Conservation (phyloP, 2,113 vertebrate species). For the Puntigrus tetrazona region DNA sequence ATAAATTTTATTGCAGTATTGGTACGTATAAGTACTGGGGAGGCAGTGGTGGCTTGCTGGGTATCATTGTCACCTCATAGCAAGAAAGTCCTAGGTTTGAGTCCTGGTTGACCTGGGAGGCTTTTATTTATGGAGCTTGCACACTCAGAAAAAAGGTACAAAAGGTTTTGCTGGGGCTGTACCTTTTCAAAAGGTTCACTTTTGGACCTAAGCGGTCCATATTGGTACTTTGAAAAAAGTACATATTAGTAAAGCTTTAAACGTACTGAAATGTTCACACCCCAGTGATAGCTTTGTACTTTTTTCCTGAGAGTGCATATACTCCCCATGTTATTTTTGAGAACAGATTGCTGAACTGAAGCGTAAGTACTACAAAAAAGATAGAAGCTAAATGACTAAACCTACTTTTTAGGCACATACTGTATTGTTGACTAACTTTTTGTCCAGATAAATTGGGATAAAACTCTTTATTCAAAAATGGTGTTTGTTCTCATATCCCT, state of each 20-base stretch:
- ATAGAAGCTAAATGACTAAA: background rate
- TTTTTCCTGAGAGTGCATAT: background rate
- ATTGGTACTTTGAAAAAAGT: too few species aligned
- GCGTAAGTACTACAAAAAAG: background rate
- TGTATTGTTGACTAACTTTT: background rate
- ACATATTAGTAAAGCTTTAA: too few species aligned
- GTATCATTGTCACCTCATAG: background rate
- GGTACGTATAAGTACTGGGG: background rate
- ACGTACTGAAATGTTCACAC: too few species aligned
- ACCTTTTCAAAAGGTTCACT: background rate
- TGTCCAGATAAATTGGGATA: background rate
- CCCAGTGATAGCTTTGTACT: background rate
- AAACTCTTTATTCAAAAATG: background rate
- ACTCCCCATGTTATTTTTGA: background rate
- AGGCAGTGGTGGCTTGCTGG: background rate
- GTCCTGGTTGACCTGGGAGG: background rate
- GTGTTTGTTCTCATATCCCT: background rate
- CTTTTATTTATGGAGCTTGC: background rate
- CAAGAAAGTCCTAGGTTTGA: background rate
- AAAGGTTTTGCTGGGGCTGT: background rate
- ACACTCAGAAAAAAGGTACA: too few species aligned
- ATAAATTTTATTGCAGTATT: background rate
- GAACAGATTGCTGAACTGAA: background rate
- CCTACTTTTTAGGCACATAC: constrained; percentile 2
- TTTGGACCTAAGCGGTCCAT: too few species aligned